Percentiles rank a stretch among this genome's conserved stretches.
These are phyloP conservation scores for Aporophyla lueneburgensis DNA, from an alignment of 2,888 invertebrate species.

Conservation along the genomic window DNA sequence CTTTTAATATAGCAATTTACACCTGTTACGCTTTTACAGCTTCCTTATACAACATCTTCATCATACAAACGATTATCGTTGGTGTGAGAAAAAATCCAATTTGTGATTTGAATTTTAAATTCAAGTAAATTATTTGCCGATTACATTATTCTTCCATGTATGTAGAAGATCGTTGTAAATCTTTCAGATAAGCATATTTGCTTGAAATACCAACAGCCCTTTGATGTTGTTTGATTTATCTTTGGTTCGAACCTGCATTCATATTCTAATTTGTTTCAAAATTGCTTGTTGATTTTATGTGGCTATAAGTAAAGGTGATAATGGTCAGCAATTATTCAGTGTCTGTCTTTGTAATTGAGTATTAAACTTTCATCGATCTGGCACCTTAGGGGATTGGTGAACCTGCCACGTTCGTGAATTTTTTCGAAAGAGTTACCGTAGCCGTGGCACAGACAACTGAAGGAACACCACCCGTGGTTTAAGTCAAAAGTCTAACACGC, in stretches of 20 bases:
- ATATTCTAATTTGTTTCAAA: conserved; percentile 53
- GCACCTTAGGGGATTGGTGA: background rate
- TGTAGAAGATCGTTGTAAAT: conserved; percentile 46
- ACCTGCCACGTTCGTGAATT: no score
- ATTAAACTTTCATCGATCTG: background rate
- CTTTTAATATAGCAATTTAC: conserved; percentile 86
- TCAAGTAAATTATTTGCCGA: conserved; percentile 53
- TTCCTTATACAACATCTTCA: conserved; percentile 76
- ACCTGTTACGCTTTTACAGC: conserved; percentile 80
- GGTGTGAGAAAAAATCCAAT: conserved; percentile 68
- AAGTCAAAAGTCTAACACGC: no score
- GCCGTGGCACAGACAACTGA: no score
- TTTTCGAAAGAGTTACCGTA: no score
- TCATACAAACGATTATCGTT: conserved; percentile 70
- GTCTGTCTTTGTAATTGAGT: conserved; percentile 15
- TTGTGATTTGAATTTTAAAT: conserved; percentile 66
- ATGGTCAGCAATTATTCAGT: conserved; percentile 26
- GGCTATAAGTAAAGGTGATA: conserved; percentile 38
- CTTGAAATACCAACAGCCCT: conserved; percentile 42
- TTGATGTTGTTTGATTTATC: conserved; percentile 54
- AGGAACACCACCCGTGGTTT: no score
- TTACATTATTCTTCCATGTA: conserved; percentile 59
- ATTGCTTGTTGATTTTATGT: conserved; percentile 43
- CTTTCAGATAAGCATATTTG: conserved; percentile 58
- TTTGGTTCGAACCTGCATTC: conserved; percentile 16